Conservation (phyloP, 2,797 vertebrate genomes). For the Crocodylus rhombifer region DNA sequence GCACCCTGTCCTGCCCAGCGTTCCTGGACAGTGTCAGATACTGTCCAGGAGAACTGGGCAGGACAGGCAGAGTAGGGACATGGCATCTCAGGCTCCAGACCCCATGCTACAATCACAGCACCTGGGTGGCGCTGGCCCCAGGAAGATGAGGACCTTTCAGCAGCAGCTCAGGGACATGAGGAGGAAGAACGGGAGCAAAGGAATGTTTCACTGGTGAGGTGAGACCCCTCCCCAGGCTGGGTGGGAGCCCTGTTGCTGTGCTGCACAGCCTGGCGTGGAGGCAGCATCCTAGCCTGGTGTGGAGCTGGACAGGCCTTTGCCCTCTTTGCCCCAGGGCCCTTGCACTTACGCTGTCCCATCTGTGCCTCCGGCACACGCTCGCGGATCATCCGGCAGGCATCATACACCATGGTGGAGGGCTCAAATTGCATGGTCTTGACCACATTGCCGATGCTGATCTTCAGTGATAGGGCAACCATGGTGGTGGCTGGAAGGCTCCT, state of each 20-base stretch:
- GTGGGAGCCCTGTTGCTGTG: background rate
- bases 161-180: background rate
- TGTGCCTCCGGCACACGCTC: conserved; percentile 95
- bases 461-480: conserved; percentile 98
- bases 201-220: too few species aligned
- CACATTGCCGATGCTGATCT: conserved; percentile 97
- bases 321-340: background rate
- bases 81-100: background rate
- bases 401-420: conserved; percentile 97
- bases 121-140: background rate
- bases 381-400: conserved; percentile 94
- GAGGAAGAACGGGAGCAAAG: too few species aligned
- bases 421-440: conserved; percentile 99
- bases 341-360: conserved; percentile 92
- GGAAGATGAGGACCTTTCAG: background rate
- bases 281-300: fast-evolving
- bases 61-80: background rate
- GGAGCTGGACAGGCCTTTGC: background rate
- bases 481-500: conserved; percentile 76
- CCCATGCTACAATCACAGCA: background rate
- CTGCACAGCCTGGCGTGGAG: background rate
- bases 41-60: too few species aligned
- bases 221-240: background rate
- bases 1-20: too few species aligned
- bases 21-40: too few species aligned